A percentile compares a stretch with the other conserved stretches of the same genome.
phyloP scores from a whole-genome alignment of 2,888 invertebrate species.

The Amblyjoppa proteus region DNA sequence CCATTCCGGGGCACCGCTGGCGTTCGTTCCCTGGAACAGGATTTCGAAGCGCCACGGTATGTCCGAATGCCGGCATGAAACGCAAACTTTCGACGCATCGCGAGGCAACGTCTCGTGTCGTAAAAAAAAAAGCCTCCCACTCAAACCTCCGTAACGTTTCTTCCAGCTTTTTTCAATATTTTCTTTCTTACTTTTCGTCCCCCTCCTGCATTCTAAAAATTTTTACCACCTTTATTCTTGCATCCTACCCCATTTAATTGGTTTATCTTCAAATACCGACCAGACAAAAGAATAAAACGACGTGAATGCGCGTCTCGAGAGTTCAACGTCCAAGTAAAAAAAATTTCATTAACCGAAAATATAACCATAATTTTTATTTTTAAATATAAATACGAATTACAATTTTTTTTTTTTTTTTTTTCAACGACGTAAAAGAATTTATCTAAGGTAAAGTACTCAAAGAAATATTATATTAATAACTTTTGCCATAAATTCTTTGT shows the following conservation, averaged over 20 bases:
- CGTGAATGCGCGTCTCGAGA: background rate
- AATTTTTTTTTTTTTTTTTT: no score
- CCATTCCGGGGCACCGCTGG: constrained; percentile 49
- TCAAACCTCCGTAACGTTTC: background rate
- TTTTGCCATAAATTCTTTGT: background rate
- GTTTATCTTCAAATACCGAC: background rate
- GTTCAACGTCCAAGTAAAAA: background rate
- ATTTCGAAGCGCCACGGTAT: constrained; percentile 56
- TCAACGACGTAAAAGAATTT: no score
- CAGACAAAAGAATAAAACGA: background rate
- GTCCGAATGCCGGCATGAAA: constrained; percentile 41
- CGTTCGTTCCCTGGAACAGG: constrained; percentile 53
- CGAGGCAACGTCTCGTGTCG: background rate
- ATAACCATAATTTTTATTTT: no score
- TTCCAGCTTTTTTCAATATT: constrained; percentile 5
- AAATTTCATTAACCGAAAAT: background rate
- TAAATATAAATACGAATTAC: no score
- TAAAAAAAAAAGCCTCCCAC: background rate
- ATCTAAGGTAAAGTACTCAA: no score
- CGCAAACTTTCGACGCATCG: constrained; percentile 50
- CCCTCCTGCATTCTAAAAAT: background rate
- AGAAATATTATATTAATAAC: no score
- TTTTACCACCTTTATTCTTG: background rate
- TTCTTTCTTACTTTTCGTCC: background rate
- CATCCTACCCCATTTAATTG: background rate